Evolutionary conservation across 2,113 vertebrate species (phyloP).

Genomic region (Phalacrocorax aristotelis): DNA sequence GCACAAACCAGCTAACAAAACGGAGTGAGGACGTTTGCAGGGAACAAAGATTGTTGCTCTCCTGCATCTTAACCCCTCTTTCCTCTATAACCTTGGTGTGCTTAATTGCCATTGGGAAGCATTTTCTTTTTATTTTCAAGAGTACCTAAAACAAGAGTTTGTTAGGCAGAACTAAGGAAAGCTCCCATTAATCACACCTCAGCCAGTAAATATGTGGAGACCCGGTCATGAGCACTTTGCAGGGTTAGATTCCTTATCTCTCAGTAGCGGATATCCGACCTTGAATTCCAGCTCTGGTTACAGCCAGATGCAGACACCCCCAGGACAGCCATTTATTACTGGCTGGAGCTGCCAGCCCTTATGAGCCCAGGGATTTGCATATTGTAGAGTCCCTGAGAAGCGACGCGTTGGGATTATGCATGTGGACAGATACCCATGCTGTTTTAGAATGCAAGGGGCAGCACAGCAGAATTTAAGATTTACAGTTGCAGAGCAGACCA

Average conservation of each 20-base stretch:
- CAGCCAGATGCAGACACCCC: not conserved
- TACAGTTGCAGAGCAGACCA: not conserved
- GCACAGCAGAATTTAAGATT: not conserved
- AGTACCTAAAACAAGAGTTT: not conserved
- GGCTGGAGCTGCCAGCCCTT: not conserved
- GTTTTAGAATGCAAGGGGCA: not conserved
- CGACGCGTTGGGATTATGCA: accelerated
- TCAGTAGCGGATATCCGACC: not conserved
- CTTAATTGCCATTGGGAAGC: not conserved
- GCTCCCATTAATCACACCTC: not conserved
- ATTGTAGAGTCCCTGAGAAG: not conserved
- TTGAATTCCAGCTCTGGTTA: not conserved
- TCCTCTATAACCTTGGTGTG: not conserved
- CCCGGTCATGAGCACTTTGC: accelerated
- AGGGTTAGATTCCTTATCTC: not conserved
- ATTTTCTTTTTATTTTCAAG: not conserved
- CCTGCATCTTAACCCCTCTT: not conserved
- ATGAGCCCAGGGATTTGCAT: not conserved
- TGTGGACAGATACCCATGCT: not conserved
- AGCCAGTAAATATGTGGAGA: not conserved
- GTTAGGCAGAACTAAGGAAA: not conserved
- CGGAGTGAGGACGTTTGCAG: not conserved
- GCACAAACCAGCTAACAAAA: not conserved
- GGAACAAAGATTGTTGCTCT: not conserved
- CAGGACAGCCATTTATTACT: not conserved